Base-by-base conservation (phyloP, 2,113 vertebrate species). In the Etheostoma spectabile region DNA sequence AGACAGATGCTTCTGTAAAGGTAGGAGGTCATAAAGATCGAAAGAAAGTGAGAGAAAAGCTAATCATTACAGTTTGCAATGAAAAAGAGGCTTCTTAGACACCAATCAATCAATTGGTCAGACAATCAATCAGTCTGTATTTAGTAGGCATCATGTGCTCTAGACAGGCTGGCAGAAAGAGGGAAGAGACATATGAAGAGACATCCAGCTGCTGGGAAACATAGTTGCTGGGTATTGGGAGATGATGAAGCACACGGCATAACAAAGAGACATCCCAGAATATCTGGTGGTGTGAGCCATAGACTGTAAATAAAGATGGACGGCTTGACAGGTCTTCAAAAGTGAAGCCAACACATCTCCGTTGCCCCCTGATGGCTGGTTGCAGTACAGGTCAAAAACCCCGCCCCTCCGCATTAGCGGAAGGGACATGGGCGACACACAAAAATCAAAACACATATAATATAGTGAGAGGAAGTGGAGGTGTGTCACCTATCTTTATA, bases 61-160 rank as follows among this genome's bases (percentile, higher is more conserved):
- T 80, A 88, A 93, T 92, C 90, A 89, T 89, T 92, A 87, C 57
- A 84, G 77, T 89, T 81, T 83, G 79, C 65, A 77, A 86, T 63
- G 78, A 84, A 86, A 84, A 83, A 80, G 63, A 53, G 70, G 66
- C 67, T 83, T 83, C 82, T 83, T 52, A 91, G 75, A 83, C 86
- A 70, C 65, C 48, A 82, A 85, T 91, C 83, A 88, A 88, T 91
- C 85, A 86, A 57, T 46, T 27, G 65, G 78, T 74, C 76, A 79
- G 70, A 57, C 82, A 81, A 89, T 90, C 88, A 88, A 89, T 92
- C 75, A 80, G 84, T 76, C 84, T 82, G 82, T 88, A 83, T 89
- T 91, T 86, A 90, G 79, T 45, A 79, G 67, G 66, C 63, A 74
- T 76, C 67, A 71, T 71, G 67, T 77, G 55, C 71, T 69, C 70